These are phyloP conservation scores for Fulmarus glacialis DNA, from an alignment of 2,113 vertebrate genomes.

Conservation along the genomic window DNA sequence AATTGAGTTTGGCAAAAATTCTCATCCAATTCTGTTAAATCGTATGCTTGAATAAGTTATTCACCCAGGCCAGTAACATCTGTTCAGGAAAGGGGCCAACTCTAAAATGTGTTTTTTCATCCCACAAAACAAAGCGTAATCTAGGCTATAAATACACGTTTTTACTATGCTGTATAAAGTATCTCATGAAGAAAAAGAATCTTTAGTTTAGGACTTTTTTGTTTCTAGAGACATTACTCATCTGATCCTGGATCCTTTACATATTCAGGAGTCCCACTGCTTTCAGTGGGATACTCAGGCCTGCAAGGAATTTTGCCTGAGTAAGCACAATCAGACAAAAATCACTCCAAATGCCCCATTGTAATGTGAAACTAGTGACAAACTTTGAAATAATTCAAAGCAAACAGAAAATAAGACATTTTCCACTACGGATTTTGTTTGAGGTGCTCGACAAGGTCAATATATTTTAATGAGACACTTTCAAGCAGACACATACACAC, in stretches of 20 bases:
- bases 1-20: conserved; percentile 55
- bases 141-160: conserved; percentile 61
- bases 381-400: conserved; percentile 71
- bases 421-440: conserved; percentile 47
- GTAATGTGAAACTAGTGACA: conserved; percentile 51
- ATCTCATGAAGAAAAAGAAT: background rate
- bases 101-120: conserved; percentile 60
- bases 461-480: conserved; percentile 59
- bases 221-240: background rate
- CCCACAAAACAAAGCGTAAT: conserved; percentile 51
- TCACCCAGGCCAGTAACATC: conserved; percentile 63
- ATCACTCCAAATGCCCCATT: conserved; percentile 41
- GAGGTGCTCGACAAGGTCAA: conserved; percentile 26
- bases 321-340: background rate
- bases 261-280: background rate
- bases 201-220: conserved; percentile 9
- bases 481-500: conserved; percentile 39
- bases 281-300: background rate
- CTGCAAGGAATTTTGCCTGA: background rate
- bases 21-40: conserved; percentile 29
- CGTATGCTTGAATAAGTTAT: conserved; percentile 37
- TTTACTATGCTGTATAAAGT: conserved; percentile 29
- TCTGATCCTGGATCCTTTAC: conserved; percentile 13
- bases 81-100: conserved; percentile 62
- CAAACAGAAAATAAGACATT: conserved; percentile 66